These are phyloP conservation scores for Oreochromis mossambicus DNA, from an alignment of 2,797 vertebrate genomes.

Conservation along the genomic window DNA sequence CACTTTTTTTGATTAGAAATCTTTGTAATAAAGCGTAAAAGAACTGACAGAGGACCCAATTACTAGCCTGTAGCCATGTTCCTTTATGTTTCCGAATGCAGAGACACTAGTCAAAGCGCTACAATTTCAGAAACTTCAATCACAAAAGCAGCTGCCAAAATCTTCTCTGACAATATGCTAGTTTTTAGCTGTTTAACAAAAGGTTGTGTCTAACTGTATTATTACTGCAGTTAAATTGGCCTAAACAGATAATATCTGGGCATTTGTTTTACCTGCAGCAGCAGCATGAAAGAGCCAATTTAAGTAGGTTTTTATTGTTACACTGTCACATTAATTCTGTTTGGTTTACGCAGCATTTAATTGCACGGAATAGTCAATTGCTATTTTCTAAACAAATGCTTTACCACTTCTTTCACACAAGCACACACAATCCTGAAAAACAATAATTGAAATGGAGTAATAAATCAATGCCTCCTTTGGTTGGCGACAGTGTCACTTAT, in stretches of 20 bases:
- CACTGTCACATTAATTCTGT: neutral
- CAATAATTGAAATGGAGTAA: neutral
- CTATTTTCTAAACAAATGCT: neutral
- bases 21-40: neutral
- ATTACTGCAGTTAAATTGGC: neutral
- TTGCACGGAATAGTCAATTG: neutral
- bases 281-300: neutral
- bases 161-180: neutral
- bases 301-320: neutral
- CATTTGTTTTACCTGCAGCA: neutral
- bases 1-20: neutral
- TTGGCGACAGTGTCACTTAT: neutral
- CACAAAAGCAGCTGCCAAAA: neutral
- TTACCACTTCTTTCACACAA: neutral
- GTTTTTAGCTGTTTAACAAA: neutral
- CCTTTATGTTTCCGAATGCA: neutral
- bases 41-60: neutral
- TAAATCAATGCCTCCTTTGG: neutral
- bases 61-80: neutral
- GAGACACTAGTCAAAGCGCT: neutral
- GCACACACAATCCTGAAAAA: neutral
- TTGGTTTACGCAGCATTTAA: neutral
- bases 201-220: neutral
- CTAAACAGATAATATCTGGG: neutral
- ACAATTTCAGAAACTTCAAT: neutral